Evolutionary conservation across 2,888 invertebrate species (phyloP).

Genomic region (Alentia gelatinosa): DNA sequence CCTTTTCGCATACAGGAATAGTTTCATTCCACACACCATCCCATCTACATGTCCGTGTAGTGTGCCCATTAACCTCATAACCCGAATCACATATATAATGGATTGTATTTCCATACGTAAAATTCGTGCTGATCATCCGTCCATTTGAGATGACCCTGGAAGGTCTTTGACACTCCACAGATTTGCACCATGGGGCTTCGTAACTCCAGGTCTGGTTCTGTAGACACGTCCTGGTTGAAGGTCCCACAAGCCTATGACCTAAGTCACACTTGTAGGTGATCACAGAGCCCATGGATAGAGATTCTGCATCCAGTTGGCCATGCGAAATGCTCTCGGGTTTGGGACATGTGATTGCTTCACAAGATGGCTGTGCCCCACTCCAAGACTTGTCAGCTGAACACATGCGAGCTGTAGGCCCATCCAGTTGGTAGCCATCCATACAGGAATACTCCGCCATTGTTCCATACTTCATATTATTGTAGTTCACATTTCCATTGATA

Average conservation of each 20-base stretch:
- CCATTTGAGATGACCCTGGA: constrained; percentile 80
- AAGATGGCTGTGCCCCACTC: constrained; percentile 72
- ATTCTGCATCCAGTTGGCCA: constrained; percentile 55
- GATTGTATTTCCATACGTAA: constrained; percentile 63
- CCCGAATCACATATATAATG: constrained; percentile 73
- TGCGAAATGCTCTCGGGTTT: constrained; percentile 58
- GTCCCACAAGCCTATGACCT: constrained; percentile 72
- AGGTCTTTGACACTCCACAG: constrained; percentile 48
- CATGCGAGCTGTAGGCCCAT: constrained; percentile 68
- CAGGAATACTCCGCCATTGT: constrained; percentile 68
- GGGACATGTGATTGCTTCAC: constrained; percentile 69
- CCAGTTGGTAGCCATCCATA: constrained; percentile 74
- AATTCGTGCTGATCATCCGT: constrained; percentile 71
- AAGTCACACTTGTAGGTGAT: constrained; percentile 62
- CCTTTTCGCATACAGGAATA: constrained; percentile 71
- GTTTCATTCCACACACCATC: constrained; percentile 74
- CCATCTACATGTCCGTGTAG: constrained; percentile 70
- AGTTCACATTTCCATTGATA: constrained; percentile 46
- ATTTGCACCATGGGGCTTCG: constrained; percentile 50
- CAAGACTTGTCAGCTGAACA: constrained; percentile 75
- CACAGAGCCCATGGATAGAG: constrained; percentile 26
- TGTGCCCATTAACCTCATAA: constrained; percentile 68
- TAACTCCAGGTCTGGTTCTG: constrained; percentile 55
- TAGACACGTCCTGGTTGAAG: constrained; percentile 56
- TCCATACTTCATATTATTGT: constrained; percentile 55